Conservation (phyloP, 2,113 vertebrate species). For the Dolichallabes microphthalmus region DNA sequence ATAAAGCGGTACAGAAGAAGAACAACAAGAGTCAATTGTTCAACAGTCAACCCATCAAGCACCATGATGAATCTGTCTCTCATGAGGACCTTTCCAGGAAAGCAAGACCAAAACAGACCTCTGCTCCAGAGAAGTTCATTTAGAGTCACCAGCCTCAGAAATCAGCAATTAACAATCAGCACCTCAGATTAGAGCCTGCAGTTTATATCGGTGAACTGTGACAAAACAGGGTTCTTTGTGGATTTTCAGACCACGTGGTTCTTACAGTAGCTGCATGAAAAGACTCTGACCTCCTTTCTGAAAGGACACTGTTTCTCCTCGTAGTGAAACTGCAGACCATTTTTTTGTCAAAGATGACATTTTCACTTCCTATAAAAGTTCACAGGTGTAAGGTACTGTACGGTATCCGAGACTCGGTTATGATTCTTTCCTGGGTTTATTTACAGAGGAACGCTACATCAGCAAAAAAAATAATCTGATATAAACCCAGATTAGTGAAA, state of each 20-base stretch:
- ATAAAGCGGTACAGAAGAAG: too few relatives aligned
- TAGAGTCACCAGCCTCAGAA: too few relatives aligned
- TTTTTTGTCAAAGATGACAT: background rate
- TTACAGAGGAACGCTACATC: background rate
- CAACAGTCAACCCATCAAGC: too few relatives aligned
- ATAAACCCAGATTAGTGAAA: constrained; percentile 18
- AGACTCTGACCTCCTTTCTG: background rate
- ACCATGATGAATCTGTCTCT: too few relatives aligned
- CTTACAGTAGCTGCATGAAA: background rate
- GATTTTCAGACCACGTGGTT: background rate
- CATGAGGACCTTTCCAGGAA: too few relatives aligned
- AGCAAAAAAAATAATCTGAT: background rate
- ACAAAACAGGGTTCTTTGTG: background rate
- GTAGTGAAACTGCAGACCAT: background rate
- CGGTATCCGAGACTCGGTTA: background rate
- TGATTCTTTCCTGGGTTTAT: background rate
- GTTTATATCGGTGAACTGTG: too few relatives aligned
- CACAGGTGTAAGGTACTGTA: background rate
- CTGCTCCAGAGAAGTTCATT: too few relatives aligned
- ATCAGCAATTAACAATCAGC: too few relatives aligned
- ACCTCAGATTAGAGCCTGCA: too few relatives aligned
- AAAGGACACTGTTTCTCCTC: background rate
- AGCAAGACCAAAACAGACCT: too few relatives aligned
- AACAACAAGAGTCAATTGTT: too few relatives aligned
- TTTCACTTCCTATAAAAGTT: background rate